These are phyloP conservation scores for Lagorchestes hirsutus DNA, from an alignment of 2,797 vertebrate genomes.

Conservation along the genomic window DNA sequence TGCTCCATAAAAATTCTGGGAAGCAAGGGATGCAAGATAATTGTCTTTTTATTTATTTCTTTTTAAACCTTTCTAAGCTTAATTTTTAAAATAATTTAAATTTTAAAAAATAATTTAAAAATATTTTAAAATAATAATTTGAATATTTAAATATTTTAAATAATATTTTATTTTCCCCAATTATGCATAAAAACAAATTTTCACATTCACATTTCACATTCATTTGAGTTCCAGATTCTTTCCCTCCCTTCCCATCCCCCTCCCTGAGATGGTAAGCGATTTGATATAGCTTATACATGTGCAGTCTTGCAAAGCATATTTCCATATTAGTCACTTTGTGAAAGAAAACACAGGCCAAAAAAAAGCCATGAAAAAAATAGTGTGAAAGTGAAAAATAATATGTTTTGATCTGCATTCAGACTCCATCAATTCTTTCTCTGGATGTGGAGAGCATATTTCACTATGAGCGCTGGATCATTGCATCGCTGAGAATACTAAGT, in stretches of 20 bases:
- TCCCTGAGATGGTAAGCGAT: neutral
- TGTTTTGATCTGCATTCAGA: neutral
- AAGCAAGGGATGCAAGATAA: neutral
- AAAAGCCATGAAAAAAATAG: neutral
- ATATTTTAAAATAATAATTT: too few relatives aligned
- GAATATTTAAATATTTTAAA: neutral
- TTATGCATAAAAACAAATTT: neutral
- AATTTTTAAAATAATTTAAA: too few relatives aligned
- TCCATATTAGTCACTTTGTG: neutral
- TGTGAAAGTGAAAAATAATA: neutral
- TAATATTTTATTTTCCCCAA: neutral
- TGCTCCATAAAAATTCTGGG: neutral
- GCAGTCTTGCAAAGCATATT: neutral
- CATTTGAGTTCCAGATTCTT: neutral
- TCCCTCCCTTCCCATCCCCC: neutral
- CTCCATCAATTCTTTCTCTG: neutral
- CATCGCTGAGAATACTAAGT: neutral
- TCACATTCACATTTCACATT: neutral
- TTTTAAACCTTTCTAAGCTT: neutral
- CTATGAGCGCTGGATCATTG: neutral
- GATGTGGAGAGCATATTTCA: neutral
- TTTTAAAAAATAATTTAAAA: too few relatives aligned
- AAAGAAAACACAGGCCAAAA: neutral
- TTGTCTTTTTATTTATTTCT: neutral
- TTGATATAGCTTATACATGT: neutral